phyloP scores from a whole-genome alignment of 2,797 vertebrate species.

The Tangara arthus region DNA sequence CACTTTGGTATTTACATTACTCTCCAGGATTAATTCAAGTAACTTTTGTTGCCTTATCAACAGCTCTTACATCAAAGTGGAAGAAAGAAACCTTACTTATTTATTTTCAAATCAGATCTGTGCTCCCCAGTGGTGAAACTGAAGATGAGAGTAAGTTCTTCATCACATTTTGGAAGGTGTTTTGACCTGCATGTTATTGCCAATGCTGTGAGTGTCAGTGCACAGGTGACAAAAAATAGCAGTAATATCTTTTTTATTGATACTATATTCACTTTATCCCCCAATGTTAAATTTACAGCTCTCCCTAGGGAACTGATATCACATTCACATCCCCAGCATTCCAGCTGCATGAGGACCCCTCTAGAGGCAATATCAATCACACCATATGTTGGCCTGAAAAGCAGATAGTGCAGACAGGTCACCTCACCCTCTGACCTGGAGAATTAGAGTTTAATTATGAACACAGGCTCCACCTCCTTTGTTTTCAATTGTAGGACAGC shows the following conservation, averaged over 20 bases:
- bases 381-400: not conserved
- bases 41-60: not conserved
- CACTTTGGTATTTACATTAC: not conserved
- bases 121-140: not conserved
- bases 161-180: conserved; percentile 12
- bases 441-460: conserved; percentile 13
- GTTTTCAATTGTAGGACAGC: not conserved
- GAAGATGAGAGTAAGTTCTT: not conserved
- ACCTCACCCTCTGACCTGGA: not conserved
- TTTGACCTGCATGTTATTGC: conserved; percentile 25
- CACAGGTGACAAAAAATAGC: conserved; percentile 1
- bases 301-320: not conserved
- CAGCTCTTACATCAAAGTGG: not conserved
- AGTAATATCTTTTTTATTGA: conserved; percentile 57
- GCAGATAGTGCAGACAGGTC: not conserved
- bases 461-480: conserved; percentile 1
- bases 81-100: not conserved
- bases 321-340: not conserved
- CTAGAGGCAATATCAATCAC: not conserved
- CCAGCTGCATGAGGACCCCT: not conserved
- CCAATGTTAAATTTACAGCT: not conserved
- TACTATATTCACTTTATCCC: conserved; percentile 28
- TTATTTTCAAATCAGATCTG: conserved; percentile 23
- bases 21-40: not conserved
- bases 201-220: not conserved